A percentile compares a stretch with the other conserved stretches of the same genome.
phyloP scores from a whole-genome alignment of 2,888 invertebrate genomes.

The Andrena bicolor region DNA sequence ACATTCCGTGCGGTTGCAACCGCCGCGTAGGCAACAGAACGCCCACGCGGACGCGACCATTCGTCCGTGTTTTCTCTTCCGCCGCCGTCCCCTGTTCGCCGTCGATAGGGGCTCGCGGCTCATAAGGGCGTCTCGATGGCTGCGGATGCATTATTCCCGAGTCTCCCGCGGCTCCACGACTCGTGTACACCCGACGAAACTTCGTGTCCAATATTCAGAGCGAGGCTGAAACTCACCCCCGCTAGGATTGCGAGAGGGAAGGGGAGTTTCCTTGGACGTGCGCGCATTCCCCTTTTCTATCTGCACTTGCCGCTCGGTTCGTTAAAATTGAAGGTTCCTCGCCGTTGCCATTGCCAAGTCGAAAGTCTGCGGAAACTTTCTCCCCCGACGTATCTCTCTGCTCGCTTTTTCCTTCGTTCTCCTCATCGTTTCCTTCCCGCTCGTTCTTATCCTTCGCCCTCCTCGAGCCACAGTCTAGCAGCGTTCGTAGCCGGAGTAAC shows the following conservation, averaged over 20 bases:
- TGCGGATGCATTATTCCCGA: slow-evolving; percentile 43
- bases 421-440: not conserved
- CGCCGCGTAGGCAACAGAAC: not conserved
- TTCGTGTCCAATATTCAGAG: slow-evolving; percentile 68
- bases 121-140: slow-evolving; percentile 57
- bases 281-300: slow-evolving; percentile 34
- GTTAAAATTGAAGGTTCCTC: slow-evolving; percentile 74
- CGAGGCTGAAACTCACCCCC: slow-evolving; percentile 56
- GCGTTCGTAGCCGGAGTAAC: slow-evolving; percentile 21
- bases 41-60: not conserved
- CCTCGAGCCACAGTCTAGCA: not conserved
- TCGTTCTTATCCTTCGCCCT: slow-evolving; percentile 2
- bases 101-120: slow-evolving; percentile 4
- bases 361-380: slow-evolving; percentile 67
- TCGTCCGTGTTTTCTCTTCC: not conserved
- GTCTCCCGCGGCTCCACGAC: slow-evolving; percentile 25
- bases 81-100: not conserved
- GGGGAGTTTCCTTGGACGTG: slow-evolving; percentile 53
- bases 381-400: slow-evolving; percentile 49
- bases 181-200: slow-evolving; percentile 55
- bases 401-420: slow-evolving; percentile 1
- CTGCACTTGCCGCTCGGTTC: slow-evolving; percentile 64
- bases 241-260: slow-evolving; percentile 58
- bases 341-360: slow-evolving; percentile 67
- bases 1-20: slow-evolving; percentile 31